Conservation (phyloP, 53 echinoderm and acorn worm genomes). For the Antedon mediterranea region DNA sequence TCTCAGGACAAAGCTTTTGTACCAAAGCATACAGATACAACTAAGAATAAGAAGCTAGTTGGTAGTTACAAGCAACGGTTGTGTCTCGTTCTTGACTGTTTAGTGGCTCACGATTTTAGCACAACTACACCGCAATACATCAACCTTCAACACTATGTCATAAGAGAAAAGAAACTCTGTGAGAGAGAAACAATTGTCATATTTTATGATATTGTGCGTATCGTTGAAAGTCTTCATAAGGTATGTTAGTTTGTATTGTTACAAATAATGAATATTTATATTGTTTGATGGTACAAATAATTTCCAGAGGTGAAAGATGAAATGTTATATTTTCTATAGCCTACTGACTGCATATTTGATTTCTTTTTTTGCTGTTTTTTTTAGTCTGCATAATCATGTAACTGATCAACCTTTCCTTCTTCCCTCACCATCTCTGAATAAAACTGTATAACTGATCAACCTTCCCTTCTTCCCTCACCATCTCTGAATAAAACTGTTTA, state of each 20-base stretch:
- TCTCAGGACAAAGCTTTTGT: constrained; percentile 30
- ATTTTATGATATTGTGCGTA: constrained; percentile 76
- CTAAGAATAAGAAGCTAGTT: background rate
- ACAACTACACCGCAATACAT: constrained; percentile 59
- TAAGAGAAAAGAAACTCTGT: constrained; percentile 83
- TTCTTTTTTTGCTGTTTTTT: too few species aligned
- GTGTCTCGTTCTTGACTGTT: constrained; percentile 81
- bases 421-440: too few species aligned
- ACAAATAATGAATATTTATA: too few species aligned
- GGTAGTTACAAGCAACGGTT: constrained; percentile 56
- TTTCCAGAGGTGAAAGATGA: too few species aligned
- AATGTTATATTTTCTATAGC: too few species aligned
- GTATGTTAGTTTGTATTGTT: constrained; percentile 8
- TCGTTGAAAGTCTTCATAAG: constrained; percentile 79
- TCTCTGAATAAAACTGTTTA: too few species aligned
- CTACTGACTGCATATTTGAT: too few species aligned
- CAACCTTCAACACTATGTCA: constrained; percentile 95
- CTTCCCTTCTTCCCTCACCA: too few species aligned
- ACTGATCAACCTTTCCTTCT: too few species aligned
- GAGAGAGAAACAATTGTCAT: constrained; percentile 89
- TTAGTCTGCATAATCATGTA: too few species aligned
- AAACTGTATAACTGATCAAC: too few species aligned
- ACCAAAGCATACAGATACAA: constrained; percentile 3
- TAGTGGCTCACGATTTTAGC: constrained; percentile 79
- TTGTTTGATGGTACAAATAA: too few species aligned